Percentiles rank a stretch among this genome's conserved stretches.
Conservation (phyloP, 1,140 invertebrate species). For the Drosophila albomicans region DNA sequence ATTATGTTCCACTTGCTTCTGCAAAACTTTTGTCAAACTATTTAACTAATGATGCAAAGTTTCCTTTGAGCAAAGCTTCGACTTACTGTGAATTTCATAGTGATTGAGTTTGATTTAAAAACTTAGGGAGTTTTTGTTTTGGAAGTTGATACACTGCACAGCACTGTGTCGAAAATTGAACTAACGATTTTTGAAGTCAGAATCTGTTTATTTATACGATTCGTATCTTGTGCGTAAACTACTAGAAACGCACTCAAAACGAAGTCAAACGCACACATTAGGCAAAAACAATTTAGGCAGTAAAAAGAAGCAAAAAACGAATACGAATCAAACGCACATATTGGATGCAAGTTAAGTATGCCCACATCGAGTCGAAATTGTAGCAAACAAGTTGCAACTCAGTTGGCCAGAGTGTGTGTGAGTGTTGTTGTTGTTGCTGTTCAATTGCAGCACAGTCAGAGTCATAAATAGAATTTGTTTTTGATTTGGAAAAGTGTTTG, state of each 20-base stretch:
- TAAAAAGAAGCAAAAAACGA: conserved; percentile 48
- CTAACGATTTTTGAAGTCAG: conserved; percentile 59
- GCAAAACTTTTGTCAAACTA: not conserved
- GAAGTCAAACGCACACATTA: conserved; percentile 77
- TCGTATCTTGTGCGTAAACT: conserved; percentile 30
- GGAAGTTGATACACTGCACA: conserved; percentile 15
- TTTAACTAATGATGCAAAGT: not conserved
- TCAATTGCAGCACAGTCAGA: too few relatives aligned
- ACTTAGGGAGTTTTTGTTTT: not conserved
- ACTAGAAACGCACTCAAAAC: conserved; percentile 68
- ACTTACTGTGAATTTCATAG: conserved; percentile 74
- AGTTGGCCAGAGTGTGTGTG: conserved; percentile 1
- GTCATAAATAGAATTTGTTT: conserved; percentile 40
- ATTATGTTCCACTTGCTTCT: too few relatives aligned
- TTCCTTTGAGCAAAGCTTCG: not conserved
- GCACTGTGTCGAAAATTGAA: conserved; percentile 47
- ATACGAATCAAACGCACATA: conserved; percentile 42
- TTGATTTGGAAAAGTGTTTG: conserved; percentile 56
- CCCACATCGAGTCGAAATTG: conserved; percentile 70
- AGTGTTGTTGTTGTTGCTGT: conserved; percentile 8
- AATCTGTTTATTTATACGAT: conserved; percentile 73
- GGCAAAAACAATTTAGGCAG: conserved; percentile 70
- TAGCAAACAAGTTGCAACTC: conserved; percentile 52
- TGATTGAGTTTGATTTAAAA: conserved; percentile 33
- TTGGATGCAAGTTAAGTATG: conserved; percentile 40